phyloP scores from a whole-genome alignment of 2,797 vertebrate genomes.

The Enteromius afrohamiltoni region DNA sequence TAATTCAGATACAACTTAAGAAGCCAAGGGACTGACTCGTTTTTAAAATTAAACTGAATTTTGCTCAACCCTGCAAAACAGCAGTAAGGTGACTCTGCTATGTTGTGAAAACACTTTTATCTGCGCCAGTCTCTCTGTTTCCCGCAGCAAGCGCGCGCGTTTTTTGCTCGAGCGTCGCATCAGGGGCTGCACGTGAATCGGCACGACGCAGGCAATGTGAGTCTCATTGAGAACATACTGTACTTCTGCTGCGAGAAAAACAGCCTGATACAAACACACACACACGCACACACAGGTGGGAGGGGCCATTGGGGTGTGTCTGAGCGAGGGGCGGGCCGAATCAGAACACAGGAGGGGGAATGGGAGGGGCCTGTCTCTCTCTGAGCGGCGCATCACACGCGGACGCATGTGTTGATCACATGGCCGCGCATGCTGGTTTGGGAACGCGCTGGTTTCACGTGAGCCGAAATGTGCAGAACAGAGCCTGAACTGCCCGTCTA shows the following conservation, averaged over 20 bases:
- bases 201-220: conserved; percentile 23
- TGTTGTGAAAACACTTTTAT: neutral
- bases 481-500: neutral
- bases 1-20: neutral
- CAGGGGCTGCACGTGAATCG: neutral
- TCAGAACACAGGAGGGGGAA: neutral
- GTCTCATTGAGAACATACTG: conserved; percentile 17
- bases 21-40: neutral
- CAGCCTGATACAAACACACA: neutral
- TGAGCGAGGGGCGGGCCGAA: neutral
- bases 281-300: neutral
- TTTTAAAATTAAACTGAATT: neutral
- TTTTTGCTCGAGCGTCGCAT: neutral
- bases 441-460: conserved; percentile 58
- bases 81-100: neutral
- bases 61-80: neutral
- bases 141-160: neutral
- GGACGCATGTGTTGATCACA: conserved; percentile 76
- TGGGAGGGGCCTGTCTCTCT: neutral
- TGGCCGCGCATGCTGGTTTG: conserved; percentile 66
- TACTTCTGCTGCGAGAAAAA: neutral
- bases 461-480: conserved; percentile 49
- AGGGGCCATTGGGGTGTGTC: neutral
- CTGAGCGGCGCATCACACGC: conserved; percentile 64
- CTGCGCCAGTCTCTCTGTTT: neutral